Conservation (phyloP, 2,797 vertebrate genomes). For the Lithobates pipiens region DNA sequence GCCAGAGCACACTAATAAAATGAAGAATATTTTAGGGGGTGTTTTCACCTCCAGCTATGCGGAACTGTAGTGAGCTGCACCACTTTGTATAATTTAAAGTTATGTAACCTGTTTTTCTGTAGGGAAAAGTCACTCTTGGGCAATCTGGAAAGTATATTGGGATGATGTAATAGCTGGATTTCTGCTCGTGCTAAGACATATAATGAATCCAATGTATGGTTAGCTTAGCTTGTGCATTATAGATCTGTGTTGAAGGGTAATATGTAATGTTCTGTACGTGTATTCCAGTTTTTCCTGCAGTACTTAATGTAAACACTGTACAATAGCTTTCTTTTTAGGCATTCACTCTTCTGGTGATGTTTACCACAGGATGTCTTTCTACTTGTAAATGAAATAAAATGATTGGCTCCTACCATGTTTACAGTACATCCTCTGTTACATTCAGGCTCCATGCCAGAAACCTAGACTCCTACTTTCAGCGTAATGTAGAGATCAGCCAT, state of each 20-base stretch:
- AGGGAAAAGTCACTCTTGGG: background rate
- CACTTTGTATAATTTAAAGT: background rate
- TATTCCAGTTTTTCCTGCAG: conserved; percentile 9
- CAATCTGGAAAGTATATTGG: background rate
- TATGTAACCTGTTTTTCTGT: background rate
- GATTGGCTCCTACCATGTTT: background rate
- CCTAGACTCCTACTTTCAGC: conserved; percentile 1
- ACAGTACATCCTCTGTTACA: conserved; percentile 25
- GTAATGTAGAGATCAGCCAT: conserved; percentile 1
- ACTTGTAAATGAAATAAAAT: conserved; percentile 33
- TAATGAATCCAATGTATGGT: too few species aligned
- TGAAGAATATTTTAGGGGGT: too few species aligned
- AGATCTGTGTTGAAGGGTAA: background rate
- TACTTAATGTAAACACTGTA: conserved; percentile 29
- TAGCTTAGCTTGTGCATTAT: background rate
- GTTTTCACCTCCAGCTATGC: too few species aligned
- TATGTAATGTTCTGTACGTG: conserved; percentile 12
- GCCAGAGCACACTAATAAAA: too few species aligned
- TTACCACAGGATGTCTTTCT: conserved; percentile 39
- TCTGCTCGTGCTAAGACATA: background rate
- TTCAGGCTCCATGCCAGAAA: background rate
- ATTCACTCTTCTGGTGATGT: conserved; percentile 10
- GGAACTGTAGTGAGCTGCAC: too few species aligned
- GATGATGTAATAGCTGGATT: background rate
- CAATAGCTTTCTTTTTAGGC: background rate